phyloP scores from a whole-genome alignment of 2,113 vertebrate species.

The Tonatia bakeri region DNA sequence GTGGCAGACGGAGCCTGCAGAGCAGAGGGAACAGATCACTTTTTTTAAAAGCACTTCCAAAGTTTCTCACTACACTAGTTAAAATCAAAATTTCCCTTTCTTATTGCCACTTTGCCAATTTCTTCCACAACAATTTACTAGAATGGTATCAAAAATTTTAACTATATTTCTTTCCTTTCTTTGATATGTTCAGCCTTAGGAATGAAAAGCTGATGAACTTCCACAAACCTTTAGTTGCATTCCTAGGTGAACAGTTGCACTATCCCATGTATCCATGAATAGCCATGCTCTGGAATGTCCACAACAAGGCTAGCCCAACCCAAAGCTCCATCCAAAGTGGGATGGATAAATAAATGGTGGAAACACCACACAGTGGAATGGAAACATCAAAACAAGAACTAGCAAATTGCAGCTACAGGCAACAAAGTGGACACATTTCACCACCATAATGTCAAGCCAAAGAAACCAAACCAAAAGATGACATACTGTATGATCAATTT shows the following conservation, averaged over 20 bases:
- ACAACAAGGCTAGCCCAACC: background rate
- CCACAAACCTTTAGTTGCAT: background rate
- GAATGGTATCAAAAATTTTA: background rate
- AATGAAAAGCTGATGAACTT: conserved; percentile 53
- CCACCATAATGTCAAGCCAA: background rate
- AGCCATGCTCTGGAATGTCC: background rate
- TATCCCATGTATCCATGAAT: background rate
- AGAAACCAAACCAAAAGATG: background rate
- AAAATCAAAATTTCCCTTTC: conserved; percentile 24
- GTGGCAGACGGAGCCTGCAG: background rate
- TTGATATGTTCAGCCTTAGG: conserved; percentile 38
- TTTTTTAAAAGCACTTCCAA: background rate
- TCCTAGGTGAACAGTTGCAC: background rate
- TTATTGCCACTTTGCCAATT: background rate
- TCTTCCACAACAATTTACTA: conserved; percentile 41
- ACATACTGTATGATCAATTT: background rate
- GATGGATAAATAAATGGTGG: background rate
- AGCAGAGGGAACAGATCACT: background rate
- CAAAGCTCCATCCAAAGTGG: background rate
- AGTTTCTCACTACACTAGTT: background rate
- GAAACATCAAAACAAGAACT: background rate
- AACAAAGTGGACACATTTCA: background rate
- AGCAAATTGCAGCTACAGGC: background rate
- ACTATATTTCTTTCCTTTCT: background rate
- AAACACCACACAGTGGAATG: background rate